Conservation (phyloP, 2,888 invertebrate species). For the Mythimna vitellina region DNA sequence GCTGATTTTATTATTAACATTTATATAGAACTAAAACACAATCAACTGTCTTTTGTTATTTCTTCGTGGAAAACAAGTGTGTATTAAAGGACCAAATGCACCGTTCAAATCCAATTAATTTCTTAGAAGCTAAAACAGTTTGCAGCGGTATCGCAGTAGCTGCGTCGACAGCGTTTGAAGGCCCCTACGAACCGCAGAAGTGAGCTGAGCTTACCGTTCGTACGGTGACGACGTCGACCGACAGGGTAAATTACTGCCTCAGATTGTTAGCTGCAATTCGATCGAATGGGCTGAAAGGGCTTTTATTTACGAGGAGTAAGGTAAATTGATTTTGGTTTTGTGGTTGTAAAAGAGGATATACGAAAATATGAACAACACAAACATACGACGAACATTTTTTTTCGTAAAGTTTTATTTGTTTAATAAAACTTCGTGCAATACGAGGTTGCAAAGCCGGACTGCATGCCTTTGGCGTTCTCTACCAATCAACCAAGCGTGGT, state of each 20-base stretch:
- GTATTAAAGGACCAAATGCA: background rate
- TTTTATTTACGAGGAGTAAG: background rate
- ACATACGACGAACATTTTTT: no score
- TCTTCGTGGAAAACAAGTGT: background rate
- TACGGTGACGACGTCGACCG: slow-evolving; percentile 22
- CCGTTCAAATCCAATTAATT: slow-evolving; percentile 24
- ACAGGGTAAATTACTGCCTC: slow-evolving; percentile 41
- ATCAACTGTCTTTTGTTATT: background rate
- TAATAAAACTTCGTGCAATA: no score
- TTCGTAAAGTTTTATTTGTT: no score
- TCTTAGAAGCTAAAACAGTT: background rate
- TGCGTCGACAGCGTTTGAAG: slow-evolving; percentile 33
- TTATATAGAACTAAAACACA: background rate
- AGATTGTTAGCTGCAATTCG: slow-evolving; percentile 28
- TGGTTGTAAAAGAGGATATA: background rate
- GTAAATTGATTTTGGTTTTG: background rate
- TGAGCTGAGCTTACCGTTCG: slow-evolving; percentile 32
- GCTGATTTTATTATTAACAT: background rate
- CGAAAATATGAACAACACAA: no score
- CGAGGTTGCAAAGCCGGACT: no score
- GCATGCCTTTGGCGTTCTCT: no score
- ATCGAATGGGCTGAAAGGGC: background rate
- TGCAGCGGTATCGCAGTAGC: slow-evolving; percentile 6
- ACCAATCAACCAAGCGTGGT: no score
- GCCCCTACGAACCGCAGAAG: slow-evolving; percentile 31